phyloP scores from a whole-genome alignment of 1,140 invertebrate species.

The Leucophenga varia region DNA sequence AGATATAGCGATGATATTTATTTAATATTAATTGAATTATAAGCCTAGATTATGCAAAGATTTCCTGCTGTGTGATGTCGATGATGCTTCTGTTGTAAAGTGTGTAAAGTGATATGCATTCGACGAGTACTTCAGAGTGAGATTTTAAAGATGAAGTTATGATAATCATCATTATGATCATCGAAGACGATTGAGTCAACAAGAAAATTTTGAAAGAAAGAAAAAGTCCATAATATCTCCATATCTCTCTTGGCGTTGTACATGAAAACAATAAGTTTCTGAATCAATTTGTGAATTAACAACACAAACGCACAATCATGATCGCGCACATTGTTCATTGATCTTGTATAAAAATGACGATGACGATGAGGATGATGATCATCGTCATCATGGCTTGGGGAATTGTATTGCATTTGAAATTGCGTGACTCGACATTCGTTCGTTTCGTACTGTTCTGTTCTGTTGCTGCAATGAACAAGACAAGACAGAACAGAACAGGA shows the following conservation, averaged over 20 bases:
- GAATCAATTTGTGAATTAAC: constrained; percentile 19
- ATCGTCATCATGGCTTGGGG: constrained; percentile 1
- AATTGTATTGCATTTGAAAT: constrained; percentile 5
- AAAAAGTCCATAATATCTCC: no score
- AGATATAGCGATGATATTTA: constrained; percentile 30
- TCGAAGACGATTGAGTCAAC: no score
- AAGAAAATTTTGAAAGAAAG: no score
- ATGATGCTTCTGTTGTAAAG: no score
- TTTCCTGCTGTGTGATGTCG: constrained; percentile 51
- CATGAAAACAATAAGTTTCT: constrained; percentile 5
- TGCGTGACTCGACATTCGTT: constrained; percentile 37
- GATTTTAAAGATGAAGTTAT: no score
- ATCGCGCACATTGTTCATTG: not conserved
- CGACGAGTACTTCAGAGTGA: no score
- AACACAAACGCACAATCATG: constrained; percentile 13
- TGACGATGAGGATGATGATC: not conserved
- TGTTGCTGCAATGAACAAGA: no score
- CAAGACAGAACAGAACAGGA: constrained; percentile 15
- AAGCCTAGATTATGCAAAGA: constrained; percentile 55
- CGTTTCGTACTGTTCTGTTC: no score
- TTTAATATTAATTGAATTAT: constrained; percentile 55
- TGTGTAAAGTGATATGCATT: no score
- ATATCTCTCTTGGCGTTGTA: not conserved
- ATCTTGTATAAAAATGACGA: no score
- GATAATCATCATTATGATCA: constrained; percentile 18